These are phyloP conservation scores for Sterrhoptilus dennistouni DNA, from an alignment of 2,113 vertebrate species.

Conservation along the genomic window DNA sequence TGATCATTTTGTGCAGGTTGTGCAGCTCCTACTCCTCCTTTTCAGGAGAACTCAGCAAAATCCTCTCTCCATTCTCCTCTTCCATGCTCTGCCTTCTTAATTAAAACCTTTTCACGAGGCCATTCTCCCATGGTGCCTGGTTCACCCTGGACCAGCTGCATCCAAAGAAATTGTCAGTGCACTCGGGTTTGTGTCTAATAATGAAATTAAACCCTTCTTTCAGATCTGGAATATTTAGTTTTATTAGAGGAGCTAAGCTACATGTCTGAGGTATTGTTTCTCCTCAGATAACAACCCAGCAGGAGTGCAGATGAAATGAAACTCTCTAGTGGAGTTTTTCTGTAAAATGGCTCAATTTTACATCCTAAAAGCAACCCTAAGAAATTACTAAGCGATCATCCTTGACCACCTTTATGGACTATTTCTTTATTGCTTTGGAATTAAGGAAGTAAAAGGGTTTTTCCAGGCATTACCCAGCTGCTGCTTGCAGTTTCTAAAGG, in stretches of 20 bases:
- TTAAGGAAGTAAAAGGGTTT: not conserved
- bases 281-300: not conserved
- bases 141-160: not conserved
- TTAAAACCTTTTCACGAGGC: not conserved
- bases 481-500: not conserved
- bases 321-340: not conserved
- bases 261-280: not conserved
- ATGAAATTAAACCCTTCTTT: constrained; percentile 1
- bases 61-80: not conserved
- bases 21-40: not conserved
- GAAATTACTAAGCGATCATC: not conserved
- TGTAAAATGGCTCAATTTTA: not conserved
- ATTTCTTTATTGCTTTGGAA: not conserved
- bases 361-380: not conserved
- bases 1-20: not conserved
- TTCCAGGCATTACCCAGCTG: not conserved
- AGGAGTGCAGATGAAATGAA: not conserved
- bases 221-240: not conserved
- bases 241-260: not conserved
- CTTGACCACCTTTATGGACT: not conserved
- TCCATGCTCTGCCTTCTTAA: not conserved
- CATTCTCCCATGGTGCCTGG: not conserved
- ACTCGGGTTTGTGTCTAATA: not conserved
- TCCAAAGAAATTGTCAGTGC: not conserved
- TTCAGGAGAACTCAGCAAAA: not conserved